Percentiles rank a stretch among this genome's conserved stretches.
These are phyloP conservation scores for Enhydra lutris DNA, from an alignment of 2,113 vertebrate genomes.

Conservation along the genomic window DNA sequence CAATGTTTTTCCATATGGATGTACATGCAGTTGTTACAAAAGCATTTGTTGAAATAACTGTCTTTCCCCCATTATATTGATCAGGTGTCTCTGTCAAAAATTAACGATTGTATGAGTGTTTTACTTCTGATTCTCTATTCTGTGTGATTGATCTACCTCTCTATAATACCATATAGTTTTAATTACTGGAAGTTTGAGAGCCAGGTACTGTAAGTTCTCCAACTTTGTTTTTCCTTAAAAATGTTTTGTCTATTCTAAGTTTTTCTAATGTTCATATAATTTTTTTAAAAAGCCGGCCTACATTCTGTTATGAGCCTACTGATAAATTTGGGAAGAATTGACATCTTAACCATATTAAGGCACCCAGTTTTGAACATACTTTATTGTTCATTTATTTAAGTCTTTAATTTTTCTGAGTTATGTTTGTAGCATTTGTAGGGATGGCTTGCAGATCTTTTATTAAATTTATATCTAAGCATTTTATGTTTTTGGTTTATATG, in stretches of 20 bases:
- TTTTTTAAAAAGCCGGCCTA: not conserved
- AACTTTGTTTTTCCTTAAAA: not conserved
- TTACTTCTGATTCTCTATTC: not conserved
- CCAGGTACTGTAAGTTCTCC: not conserved
- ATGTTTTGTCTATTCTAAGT: not conserved
- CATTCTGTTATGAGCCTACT: not conserved
- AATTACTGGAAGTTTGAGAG: not conserved
- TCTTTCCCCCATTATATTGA: not conserved
- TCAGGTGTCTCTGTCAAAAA: not conserved
- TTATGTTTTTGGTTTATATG: not conserved
- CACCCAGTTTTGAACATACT: not conserved
- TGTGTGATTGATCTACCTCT: not conserved
- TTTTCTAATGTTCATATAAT: not conserved
- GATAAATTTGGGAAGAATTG: not conserved
- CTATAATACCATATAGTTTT: not conserved
- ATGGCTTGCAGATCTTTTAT: not conserved
- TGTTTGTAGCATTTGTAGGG: not conserved
- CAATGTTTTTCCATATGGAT: not conserved
- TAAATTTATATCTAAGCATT: not conserved
- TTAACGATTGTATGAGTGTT: not conserved
- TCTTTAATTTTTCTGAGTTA: not conserved
- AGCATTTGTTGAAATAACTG: not conserved
- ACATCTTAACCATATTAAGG: not conserved
- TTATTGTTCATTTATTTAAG: not conserved
- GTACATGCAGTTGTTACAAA: not conserved